A percentile compares a stretch with the other conserved stretches of the same genome.
These are phyloP conservation scores for Chamaea fasciata DNA, from an alignment of 2,113 vertebrate genomes.

Conservation along the genomic window DNA sequence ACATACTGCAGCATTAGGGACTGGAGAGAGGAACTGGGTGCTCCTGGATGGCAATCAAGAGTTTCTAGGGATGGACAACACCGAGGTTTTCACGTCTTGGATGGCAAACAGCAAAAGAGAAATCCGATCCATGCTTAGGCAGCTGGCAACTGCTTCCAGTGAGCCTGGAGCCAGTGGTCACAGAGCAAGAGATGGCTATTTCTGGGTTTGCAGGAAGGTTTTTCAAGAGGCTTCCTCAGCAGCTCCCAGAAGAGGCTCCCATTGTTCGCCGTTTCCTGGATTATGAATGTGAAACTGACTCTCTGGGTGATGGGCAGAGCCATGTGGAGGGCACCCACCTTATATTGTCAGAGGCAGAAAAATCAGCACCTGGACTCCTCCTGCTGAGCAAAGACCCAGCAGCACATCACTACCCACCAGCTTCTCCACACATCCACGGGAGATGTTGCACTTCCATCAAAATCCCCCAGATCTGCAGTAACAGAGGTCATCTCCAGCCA, in stretches of 20 bases:
- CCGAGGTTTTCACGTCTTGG: not conserved
- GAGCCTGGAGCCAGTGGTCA: not conserved
- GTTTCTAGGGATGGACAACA: not conserved
- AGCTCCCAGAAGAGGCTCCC: not conserved
- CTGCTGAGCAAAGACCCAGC: not conserved
- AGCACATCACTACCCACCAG: not conserved
- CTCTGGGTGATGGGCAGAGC: not conserved
- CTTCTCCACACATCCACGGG: not conserved
- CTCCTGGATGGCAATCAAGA: not conserved
- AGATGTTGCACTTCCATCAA: not conserved
- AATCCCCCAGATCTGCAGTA: rapidly evolving
- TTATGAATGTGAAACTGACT: rapidly evolving
- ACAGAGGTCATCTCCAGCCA: rapidly evolving
- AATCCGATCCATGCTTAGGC: not conserved
- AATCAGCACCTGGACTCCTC: not conserved
- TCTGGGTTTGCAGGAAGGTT: not conserved
- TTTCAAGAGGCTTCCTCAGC: not conserved
- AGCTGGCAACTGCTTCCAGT: not conserved
- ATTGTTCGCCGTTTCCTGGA: not conserved
- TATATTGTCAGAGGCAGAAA: not conserved
- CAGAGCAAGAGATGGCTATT: not conserved
- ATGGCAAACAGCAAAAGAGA: not conserved
- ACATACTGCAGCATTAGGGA: not conserved
- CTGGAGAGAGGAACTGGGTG: not conserved
- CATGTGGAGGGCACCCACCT: not conserved